A percentile compares a stretch with the other conserved stretches of the same genome.
These are phyloP conservation scores for Mythimna lalbum DNA, from an alignment of 2,888 invertebrate genomes.

Conservation along the genomic window DNA sequence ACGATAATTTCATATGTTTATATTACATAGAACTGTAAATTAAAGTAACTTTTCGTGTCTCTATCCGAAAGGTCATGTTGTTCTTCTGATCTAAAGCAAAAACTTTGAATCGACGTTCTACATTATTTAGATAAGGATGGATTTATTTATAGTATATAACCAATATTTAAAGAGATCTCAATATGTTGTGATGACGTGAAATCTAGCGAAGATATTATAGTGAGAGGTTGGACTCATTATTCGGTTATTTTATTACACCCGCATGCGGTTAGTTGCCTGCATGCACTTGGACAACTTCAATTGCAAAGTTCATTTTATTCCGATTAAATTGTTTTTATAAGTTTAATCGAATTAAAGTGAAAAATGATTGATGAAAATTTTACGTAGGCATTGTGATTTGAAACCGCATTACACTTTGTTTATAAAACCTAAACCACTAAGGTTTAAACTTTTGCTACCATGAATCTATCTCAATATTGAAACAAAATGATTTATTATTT, in stretches of 20 bases:
- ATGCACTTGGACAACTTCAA: background rate
- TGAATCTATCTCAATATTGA: too few species aligned
- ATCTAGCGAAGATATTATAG: background rate
- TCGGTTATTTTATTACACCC: background rate
- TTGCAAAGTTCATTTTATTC: background rate
- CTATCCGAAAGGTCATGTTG: background rate
- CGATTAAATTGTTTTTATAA: background rate
- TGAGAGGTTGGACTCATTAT: too few species aligned
- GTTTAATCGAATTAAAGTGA: background rate
- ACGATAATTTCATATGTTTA: background rate
- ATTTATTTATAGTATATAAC: background rate
- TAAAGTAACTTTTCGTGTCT: background rate
- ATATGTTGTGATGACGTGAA: background rate
- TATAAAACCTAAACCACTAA: too few species aligned
- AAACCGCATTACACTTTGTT: background rate
- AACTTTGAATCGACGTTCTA: too few species aligned
- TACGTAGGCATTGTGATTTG: background rate
- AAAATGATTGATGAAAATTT: constrained; percentile 2
- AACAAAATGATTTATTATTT: too few species aligned
- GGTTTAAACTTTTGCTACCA: too few species aligned
- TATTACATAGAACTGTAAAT: background rate
- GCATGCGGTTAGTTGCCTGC: background rate
- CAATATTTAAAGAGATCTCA: background rate
- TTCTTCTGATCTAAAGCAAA: background rate
- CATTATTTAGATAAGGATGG: background rate